phyloP scores from a whole-genome alignment of 2,797 vertebrate species.

The Rhinophrynus dorsalis region DNA sequence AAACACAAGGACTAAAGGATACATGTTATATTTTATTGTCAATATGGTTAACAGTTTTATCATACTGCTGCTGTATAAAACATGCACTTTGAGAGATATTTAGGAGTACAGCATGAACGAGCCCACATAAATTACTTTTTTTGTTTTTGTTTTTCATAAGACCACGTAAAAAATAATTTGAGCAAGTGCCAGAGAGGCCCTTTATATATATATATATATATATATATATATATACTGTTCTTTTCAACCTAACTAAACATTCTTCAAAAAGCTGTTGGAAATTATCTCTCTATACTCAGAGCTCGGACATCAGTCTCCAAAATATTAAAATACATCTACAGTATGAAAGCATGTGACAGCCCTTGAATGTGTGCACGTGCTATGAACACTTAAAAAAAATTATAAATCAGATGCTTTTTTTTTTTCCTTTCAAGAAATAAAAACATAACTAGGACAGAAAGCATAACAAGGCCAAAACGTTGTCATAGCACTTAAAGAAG shows the following conservation, averaged over 20 bases:
- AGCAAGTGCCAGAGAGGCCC: conserved; percentile 79
- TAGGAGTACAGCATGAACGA: conserved; percentile 85
- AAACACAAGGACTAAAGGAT: conserved; percentile 63
- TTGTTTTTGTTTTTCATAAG: conserved; percentile 69
- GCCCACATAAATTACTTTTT: conserved; percentile 83
- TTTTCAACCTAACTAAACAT: conserved; percentile 66
- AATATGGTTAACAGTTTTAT: conserved; percentile 71
- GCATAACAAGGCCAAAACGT: conserved; percentile 69
- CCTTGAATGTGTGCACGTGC: conserved; percentile 60
- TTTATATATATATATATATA: too few species aligned
- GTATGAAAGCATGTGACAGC: conserved; percentile 71
- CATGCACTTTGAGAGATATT: conserved; percentile 83
- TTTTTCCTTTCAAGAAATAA: conserved; percentile 67
- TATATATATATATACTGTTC: too few species aligned
- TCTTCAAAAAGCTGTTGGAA: conserved; percentile 68
- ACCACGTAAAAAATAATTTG: conserved; percentile 77
- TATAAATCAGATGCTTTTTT: conserved; percentile 58
- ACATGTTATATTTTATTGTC: conserved; percentile 80
- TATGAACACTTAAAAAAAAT: conserved; percentile 76
- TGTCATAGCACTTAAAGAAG: conserved; percentile 71
- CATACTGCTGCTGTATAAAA: conserved; percentile 82
- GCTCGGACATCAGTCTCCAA: conserved; percentile 70
- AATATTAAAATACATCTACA: conserved; percentile 80
- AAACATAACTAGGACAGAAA: conserved; percentile 64
- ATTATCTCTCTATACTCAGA: conserved; percentile 71